Evolutionary conservation across 2,113 vertebrate genomes (phyloP).

Genomic region (Thamnophis sirtalis): DNA sequence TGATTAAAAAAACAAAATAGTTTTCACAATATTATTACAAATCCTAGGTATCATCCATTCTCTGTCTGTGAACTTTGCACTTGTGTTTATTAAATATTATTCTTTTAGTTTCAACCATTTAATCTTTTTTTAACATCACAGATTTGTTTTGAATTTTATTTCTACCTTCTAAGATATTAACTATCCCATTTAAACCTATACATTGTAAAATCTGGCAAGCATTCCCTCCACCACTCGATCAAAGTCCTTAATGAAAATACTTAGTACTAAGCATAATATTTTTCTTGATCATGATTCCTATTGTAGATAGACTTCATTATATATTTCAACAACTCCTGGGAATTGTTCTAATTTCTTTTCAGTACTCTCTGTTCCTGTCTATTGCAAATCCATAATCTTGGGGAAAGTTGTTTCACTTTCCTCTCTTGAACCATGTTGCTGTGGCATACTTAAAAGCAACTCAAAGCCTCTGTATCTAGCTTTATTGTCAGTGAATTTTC

Average conservation of each 20-base stretch:
- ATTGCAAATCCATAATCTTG: background rate
- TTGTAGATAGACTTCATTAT: background rate
- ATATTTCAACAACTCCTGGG: background rate
- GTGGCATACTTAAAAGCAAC: background rate
- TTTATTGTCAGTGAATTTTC: background rate
- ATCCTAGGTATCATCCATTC: background rate
- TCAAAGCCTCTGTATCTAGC: background rate
- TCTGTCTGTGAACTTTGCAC: background rate
- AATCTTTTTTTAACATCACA: background rate
- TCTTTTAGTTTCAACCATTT: background rate
- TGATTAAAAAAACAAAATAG: background rate
- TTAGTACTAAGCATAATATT: background rate
- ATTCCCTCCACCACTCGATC: background rate
- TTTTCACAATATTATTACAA: background rate
- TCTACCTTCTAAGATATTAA: background rate
- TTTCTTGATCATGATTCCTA: background rate
- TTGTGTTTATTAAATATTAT: background rate
- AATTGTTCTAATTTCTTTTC: background rate
- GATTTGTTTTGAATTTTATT: background rate
- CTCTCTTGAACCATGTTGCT: background rate
- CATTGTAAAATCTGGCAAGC: background rate
- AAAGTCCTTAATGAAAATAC: background rate
- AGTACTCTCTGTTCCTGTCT: background rate
- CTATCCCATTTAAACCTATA: background rate
- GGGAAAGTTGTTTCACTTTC: background rate